phyloP scores from a whole-genome alignment of 2,113 vertebrate genomes.

The Scolopax mira region DNA sequence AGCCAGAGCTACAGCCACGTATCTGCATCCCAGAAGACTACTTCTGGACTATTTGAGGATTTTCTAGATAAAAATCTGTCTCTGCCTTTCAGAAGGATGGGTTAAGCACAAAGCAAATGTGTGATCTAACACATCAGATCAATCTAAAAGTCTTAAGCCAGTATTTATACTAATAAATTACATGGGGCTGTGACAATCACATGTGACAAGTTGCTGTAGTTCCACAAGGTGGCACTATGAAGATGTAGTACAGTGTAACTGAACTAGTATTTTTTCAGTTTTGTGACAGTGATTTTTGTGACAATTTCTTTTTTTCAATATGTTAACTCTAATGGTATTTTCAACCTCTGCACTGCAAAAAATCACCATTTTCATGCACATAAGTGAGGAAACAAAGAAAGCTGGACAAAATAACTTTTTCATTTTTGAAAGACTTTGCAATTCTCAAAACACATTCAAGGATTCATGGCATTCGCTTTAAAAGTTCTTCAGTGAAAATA shows the following conservation, averaged over 20 bases:
- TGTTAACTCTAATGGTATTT: neutral
- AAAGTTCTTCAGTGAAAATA: neutral
- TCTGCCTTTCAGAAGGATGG: neutral
- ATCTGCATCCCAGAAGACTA: neutral
- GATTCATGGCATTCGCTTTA: neutral
- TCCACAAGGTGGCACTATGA: conserved; percentile 76
- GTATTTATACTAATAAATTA: neutral
- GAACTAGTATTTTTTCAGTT: neutral
- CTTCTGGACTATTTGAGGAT: neutral
- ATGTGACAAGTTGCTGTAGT: neutral
- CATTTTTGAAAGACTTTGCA: neutral
- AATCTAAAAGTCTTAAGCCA: neutral
- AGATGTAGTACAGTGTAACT: neutral
- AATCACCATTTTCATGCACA: neutral
- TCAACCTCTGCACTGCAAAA: neutral
- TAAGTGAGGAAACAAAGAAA: neutral
- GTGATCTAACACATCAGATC: too few relatives aligned
- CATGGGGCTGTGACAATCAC: too few relatives aligned
- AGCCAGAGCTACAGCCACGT: neutral
- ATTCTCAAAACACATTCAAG: neutral
- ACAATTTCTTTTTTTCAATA: neutral
- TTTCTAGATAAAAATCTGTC: neutral
- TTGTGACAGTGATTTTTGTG: neutral
- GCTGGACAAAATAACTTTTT: fast-evolving
- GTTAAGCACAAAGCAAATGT: neutral